phyloP scores from a whole-genome alignment of 2,888 invertebrate species.

The Drosophila vallismaia region DNA sequence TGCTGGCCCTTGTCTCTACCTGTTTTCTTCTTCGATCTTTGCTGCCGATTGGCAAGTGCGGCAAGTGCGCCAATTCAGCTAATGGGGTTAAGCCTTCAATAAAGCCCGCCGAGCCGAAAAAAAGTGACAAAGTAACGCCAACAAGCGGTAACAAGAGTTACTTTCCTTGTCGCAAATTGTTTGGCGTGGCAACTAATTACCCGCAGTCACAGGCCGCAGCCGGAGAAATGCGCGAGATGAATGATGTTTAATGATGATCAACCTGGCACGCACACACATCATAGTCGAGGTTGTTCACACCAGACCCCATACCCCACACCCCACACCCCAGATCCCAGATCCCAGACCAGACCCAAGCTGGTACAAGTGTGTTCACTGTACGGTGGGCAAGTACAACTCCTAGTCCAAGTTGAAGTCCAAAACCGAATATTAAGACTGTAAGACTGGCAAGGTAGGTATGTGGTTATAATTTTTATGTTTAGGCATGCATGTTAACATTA shows the following conservation, averaged over 20 bases:
- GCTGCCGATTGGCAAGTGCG: slow-evolving; percentile 74
- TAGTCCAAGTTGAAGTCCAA: slow-evolving; percentile 21
- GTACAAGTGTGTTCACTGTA: slow-evolving; percentile 5
- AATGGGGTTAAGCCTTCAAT: slow-evolving; percentile 79
- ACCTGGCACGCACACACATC: slow-evolving; percentile 46
- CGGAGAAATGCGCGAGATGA: slow-evolving; percentile 26
- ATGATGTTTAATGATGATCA: slow-evolving; percentile 20
- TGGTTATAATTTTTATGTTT: slow-evolving; percentile 67
- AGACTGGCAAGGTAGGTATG: slow-evolving; percentile 24
- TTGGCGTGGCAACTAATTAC: slow-evolving; percentile 65
- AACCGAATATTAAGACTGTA: background rate
- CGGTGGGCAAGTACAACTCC: slow-evolving; percentile 17
- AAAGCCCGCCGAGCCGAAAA: slow-evolving; percentile 44
- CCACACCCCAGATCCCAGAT: background rate
- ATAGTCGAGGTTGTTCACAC: slow-evolving; percentile 69
- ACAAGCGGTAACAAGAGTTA: slow-evolving; percentile 32
- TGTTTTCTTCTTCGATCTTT: slow-evolving; percentile 60
- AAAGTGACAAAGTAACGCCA: slow-evolving; percentile 57
- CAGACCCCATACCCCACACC: slow-evolving; percentile 1
- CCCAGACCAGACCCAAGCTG: slow-evolving; percentile 9
- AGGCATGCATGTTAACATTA: slow-evolving; percentile 76
- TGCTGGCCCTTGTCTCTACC: slow-evolving; percentile 55
- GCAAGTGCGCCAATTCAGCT: slow-evolving; percentile 79
- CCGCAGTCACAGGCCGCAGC: slow-evolving; percentile 10
- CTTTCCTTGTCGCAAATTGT: slow-evolving; percentile 70